Evolutionary conservation across 2,888 invertebrate genomes (phyloP).

Genomic region (Auanema sp.): DNA sequence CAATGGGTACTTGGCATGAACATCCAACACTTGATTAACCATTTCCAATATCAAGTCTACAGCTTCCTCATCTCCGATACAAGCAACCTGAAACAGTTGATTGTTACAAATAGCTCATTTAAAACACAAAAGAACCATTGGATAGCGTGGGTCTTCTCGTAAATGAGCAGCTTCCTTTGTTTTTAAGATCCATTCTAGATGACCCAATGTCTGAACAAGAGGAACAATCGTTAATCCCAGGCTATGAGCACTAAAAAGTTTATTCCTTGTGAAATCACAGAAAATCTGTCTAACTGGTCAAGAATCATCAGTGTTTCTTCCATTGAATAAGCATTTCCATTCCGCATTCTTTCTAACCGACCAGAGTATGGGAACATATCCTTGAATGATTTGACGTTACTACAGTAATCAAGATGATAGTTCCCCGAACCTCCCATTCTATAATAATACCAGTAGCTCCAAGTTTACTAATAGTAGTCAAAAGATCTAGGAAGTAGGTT

Average conservation of each 20-base stretch:
- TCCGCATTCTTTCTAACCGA: slow-evolving; percentile 71
- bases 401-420: not conserved
- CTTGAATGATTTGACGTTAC: slow-evolving; percentile 64
- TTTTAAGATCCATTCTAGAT: slow-evolving; percentile 80
- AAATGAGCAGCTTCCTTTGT: slow-evolving; percentile 73
- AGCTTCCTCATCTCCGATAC: slow-evolving; percentile 62
- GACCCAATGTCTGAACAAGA: slow-evolving; percentile 81
- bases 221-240: slow-evolving; percentile 75
- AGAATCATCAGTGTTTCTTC: slow-evolving; percentile 70
- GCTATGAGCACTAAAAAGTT: slow-evolving; percentile 65
- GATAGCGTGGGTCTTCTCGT: slow-evolving; percentile 39
- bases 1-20: slow-evolving; percentile 66
- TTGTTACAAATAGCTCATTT: not conserved
- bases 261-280: slow-evolving; percentile 23
- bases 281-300: slow-evolving; percentile 49
- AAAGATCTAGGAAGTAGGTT: slow-evolving; percentile 67
- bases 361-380: slow-evolving; percentile 81
- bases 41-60: slow-evolving; percentile 62
- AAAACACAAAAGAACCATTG: slow-evolving; percentile 25
- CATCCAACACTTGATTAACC: slow-evolving; percentile 33
- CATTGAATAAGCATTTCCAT: slow-evolving; percentile 73
- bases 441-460: slow-evolving; percentile 80
- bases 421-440: slow-evolving; percentile 76
- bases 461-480: slow-evolving; percentile 67
- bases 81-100: slow-evolving; percentile 30